Base-by-base conservation (phyloP, 1,140 invertebrate species). In the Lordiphosa collinella region DNA sequence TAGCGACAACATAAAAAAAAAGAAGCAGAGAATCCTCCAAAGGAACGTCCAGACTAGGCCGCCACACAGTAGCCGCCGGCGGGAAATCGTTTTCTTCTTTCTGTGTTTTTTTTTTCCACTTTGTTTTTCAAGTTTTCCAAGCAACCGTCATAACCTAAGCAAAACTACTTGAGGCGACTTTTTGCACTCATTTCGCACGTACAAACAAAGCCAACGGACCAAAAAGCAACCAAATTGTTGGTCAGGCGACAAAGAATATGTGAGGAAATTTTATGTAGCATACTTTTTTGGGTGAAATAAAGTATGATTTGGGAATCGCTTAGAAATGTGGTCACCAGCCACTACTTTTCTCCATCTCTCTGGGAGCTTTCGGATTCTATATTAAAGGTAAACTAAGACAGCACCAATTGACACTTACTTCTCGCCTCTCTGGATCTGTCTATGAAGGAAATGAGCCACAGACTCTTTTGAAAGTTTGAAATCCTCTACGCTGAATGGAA, bases 141-240 rank as follows among this genome's bases (percentile, higher is more conserved):
- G 64, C 74, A 63, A 34, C 38, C 25, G 38, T 29, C 54, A 50
- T 44, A 65, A 60, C 56, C 55, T 49, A 70, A 43, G 50, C 62
- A 32, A 41, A 61, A 67, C 73, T 59, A 71, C 76, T 72, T 82
- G 61, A 50, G 76, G 76, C 76, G 67, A 82, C 76, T 76, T 76
- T 82, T 61, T 71, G 76, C 76, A 82, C 78, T 76, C 78, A 82
- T 82, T 80, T 80, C 70, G 65, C 75, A 80, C 59, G 65, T 75
- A 60, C 55, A 64, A 69, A 58, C 65, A 64, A 55, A 12, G 44
- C 8, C 41, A 44, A 25, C 14, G 25, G 25, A 43, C 40, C 2
- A 43, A 25, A 9, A 43, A 40, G 37, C 13, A 40, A 29, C 25
- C 25, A 29, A 29, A 29, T 29, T 29, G 25, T 29, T 8, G 6